A percentile compares a stretch with the other conserved stretches of the same genome.
Conservation (phyloP, 2,113 vertebrate species). For the Rhinopomastus cyanomelas region DNA sequence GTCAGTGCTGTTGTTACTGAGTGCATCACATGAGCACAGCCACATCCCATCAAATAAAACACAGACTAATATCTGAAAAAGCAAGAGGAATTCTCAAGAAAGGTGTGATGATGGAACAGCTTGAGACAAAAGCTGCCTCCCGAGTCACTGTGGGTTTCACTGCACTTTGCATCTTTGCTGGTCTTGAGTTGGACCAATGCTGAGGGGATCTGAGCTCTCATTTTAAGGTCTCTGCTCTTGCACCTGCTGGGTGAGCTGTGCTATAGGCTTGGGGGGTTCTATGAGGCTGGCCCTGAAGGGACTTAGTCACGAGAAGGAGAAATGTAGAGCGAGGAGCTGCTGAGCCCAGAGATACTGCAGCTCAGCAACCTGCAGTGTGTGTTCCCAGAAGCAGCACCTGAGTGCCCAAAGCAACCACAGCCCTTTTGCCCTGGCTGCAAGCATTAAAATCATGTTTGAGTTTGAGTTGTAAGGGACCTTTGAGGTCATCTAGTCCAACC, state of each 20-base stretch:
- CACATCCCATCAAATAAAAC: not conserved
- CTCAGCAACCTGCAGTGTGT: not conserved
- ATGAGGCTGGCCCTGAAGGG: not conserved
- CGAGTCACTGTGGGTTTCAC: not conserved
- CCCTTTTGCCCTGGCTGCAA: not conserved
- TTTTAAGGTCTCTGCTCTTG: not conserved
- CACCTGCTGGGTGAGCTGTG: not conserved
- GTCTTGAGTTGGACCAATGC: not conserved
- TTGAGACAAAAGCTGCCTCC: not conserved
- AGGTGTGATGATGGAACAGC: not conserved
- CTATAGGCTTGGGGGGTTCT: not conserved
- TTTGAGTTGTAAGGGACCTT: too few relatives aligned
- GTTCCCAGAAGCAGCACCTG: not conserved
- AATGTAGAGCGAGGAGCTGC: not conserved
- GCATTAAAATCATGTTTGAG: too few relatives aligned
- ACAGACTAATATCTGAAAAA: rapidly evolving
- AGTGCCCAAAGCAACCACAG: rapidly evolving
- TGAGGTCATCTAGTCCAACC: too few relatives aligned
- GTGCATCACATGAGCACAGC: not conserved
- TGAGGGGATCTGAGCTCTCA: not conserved
- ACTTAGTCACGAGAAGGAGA: not conserved
- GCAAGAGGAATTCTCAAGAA: not conserved
- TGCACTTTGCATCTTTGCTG: not conserved
- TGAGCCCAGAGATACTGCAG: not conserved
- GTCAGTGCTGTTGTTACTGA: not conserved